phyloP scores from a whole-genome alignment of 2,113 vertebrate genomes.

The Pteruthius melanotis region DNA sequence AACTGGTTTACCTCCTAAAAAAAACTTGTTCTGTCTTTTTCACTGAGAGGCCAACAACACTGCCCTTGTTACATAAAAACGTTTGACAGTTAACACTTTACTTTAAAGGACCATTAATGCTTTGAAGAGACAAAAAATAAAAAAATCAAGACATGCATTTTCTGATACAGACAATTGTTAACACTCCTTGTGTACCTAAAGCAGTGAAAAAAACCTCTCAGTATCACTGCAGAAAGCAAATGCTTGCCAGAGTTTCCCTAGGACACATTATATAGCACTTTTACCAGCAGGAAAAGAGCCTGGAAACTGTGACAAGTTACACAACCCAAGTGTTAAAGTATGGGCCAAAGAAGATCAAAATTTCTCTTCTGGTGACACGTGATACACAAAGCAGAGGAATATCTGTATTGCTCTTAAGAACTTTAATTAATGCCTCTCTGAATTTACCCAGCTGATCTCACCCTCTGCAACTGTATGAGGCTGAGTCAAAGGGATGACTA shows the following conservation, averaged over 20 bases:
- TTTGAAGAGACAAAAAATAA: not conserved
- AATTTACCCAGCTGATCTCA: not conserved
- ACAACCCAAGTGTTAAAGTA: not conserved
- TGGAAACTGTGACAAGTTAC: not conserved
- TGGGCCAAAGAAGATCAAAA: not conserved
- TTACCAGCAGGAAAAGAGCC: not conserved
- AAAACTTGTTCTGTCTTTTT: not conserved
- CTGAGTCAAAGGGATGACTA: not conserved
- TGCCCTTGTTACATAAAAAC: not conserved
- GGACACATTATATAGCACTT: not conserved
- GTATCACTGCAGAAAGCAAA: not conserved
- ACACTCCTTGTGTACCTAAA: not conserved
- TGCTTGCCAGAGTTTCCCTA: not conserved
- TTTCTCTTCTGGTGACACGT: not conserved
- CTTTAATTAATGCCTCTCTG: not conserved
- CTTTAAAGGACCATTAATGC: not conserved
- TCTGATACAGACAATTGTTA: not conserved
- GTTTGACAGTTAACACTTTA: not conserved
- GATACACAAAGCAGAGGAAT: not conserved
- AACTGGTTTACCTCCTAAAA: not conserved
- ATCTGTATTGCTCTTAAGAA: not conserved
- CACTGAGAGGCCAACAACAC: not conserved
- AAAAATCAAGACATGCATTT: not conserved
- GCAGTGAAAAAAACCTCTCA: not conserved
- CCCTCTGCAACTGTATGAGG: not conserved